Evolutionary conservation across 2,888 invertebrate genomes (phyloP).

Genomic region (Zelleria hepariella): DNA sequence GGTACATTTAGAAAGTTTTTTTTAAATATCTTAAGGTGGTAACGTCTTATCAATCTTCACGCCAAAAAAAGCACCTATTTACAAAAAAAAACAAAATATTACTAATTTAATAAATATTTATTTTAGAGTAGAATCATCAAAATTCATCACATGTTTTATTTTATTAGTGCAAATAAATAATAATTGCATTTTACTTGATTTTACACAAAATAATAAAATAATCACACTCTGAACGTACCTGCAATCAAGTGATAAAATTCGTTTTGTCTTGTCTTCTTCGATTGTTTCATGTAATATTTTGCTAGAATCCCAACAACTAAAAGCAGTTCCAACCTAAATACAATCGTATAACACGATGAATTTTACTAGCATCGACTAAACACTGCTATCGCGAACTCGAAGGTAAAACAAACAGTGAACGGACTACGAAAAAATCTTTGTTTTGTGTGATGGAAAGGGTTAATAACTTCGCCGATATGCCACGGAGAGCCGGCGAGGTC

Average conservation of each 20-base stretch:
- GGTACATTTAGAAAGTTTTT: too few species aligned
- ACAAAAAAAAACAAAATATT: too few species aligned
- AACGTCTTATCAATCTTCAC: too few species aligned
- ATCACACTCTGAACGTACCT: neutral
- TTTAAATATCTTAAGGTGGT: too few species aligned
- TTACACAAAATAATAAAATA: too few species aligned
- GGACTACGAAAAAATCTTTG: neutral
- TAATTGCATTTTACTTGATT: too few species aligned
- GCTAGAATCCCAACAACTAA: neutral
- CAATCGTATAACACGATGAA: neutral
- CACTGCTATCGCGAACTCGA: neutral
- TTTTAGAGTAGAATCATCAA: too few species aligned
- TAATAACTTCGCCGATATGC: conserved; percentile 47
- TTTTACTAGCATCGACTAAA: neutral
- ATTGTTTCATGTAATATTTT: neutral
- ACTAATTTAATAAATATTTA: too few species aligned
- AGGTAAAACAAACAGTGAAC: neutral
- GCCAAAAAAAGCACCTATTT: too few species aligned
- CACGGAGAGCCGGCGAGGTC: conserved; percentile 57
- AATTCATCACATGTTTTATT: too few species aligned
- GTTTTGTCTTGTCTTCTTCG: neutral
- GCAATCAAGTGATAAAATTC: neutral
- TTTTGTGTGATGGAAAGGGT: conserved; percentile 44
- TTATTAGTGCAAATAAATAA: too few species aligned
- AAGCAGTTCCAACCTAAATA: neutral